A percentile compares a stretch with the other conserved stretches of the same genome.
These are phyloP conservation scores for Copidosoma floridanum DNA, from an alignment of 1,140 invertebrate genomes.

Conservation along the genomic window DNA sequence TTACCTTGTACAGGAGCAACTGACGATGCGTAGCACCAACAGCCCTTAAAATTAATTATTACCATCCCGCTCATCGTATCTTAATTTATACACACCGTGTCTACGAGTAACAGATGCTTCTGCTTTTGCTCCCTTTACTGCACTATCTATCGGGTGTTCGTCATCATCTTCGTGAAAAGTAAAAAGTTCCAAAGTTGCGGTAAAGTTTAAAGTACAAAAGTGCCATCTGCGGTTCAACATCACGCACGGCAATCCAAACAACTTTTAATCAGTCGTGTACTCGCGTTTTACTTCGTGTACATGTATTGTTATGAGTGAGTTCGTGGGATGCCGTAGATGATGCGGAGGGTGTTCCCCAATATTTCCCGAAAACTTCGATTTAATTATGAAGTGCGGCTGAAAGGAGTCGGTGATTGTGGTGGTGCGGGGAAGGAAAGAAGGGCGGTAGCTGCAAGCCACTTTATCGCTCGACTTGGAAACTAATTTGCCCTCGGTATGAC, in stretches of 20 bases:
- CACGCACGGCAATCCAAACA: not conserved
- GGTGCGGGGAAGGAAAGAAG: not conserved
- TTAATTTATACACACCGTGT: too few species aligned
- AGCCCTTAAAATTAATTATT: too few species aligned
- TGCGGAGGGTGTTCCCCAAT: not conserved
- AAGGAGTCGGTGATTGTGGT: too few species aligned
- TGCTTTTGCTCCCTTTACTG: too few species aligned
- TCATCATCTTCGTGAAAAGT: too few species aligned
- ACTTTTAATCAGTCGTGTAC: constrained; percentile 10
- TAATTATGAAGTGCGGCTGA: not conserved
- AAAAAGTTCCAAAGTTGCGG: too few species aligned
- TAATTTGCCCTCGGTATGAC: not conserved
- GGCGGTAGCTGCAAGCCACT: not conserved
- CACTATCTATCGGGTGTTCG: too few species aligned
- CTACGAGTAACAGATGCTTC: too few species aligned
- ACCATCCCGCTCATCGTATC: too few species aligned
- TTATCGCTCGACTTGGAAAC: not conserved
- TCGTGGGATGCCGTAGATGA: not conserved
- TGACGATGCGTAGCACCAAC: too few species aligned
- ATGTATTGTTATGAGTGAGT: not conserved
- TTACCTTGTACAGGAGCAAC: too few species aligned
- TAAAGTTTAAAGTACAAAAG: not conserved
- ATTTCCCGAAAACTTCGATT: not conserved
- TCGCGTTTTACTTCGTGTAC: not conserved
- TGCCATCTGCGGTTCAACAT: not conserved